Base-by-base conservation (phyloP, 1,140 invertebrate species). In the Harpegnathos saltator region DNA sequence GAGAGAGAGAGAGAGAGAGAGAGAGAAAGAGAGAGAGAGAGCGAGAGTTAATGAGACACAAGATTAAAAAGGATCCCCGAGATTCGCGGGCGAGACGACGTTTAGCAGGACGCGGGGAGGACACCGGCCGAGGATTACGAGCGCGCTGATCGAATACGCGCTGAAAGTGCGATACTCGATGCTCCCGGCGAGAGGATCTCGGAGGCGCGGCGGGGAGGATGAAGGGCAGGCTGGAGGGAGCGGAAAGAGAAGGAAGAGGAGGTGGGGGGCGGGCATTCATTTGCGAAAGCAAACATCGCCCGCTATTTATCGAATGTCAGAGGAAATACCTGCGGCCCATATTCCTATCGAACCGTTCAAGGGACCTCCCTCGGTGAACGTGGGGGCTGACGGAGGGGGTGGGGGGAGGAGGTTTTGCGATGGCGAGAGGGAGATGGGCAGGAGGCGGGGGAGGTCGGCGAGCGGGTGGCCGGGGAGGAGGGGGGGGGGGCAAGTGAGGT, bases 301-400 rank as follows among this genome's bases (percentile, higher is more conserved):
- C 86, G 83, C 72, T 89, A 89, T 89, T 89, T 89, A 88, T 89
- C 86, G 83, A 89, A 84, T 83, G 87, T 85, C 85, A 78, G 85
- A 88, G 86, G 82, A 78, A 85, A 88, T 87, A 88, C 83, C 87
- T 87, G 74, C 86, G 87, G 86, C 85, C 86, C 83, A 82, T 88
- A 88, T 88, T 88, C 86, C 83, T 85, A 88, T 88, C 86, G 83
- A 89, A 69, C 54, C 83, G 85, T 74, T 75, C 82, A 75, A 81
- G 85, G 86, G 85, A 87, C 82, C 63, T 71, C 44, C 63, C 59
- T 59, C 77, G 56, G 38, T 73, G 65, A 52, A 56, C 50, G 61
- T 50, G 48, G 44, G 56, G 14, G 50, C n/a, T 44, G 38, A 78
- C 11, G 59, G 48, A 71, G 73, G 71, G 63, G 56, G 62, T 33